These are phyloP conservation scores for Ametastegia equiseti DNA, from an alignment of 2,888 invertebrate species.

Conservation along the genomic window DNA sequence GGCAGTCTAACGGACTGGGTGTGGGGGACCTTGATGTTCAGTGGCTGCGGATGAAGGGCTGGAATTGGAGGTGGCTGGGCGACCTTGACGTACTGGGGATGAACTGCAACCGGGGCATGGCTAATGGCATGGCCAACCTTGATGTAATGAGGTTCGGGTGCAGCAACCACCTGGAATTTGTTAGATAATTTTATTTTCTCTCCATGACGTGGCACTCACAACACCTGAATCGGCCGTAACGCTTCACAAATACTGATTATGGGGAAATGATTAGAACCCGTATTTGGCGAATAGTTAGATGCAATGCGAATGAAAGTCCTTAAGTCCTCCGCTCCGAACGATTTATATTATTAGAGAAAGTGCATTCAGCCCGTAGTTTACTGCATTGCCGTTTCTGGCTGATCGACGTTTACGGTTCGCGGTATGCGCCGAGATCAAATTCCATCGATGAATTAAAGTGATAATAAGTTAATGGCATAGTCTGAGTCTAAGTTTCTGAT, in stretches of 20 bases:
- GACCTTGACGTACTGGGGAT: conserved; percentile 59
- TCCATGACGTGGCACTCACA: neutral
- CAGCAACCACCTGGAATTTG: conserved; percentile 37
- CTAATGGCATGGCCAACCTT: conserved; percentile 31
- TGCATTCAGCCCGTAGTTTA: neutral
- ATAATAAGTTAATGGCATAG: neutral
- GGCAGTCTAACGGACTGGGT: conserved; percentile 65
- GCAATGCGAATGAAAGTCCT: neutral
- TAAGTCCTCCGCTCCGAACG: neutral
- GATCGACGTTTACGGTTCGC: neutral
- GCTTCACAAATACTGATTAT: neutral
- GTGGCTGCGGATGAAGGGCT: conserved; percentile 69
- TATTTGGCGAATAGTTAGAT: neutral
- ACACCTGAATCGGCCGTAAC: neutral
- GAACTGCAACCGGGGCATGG: conserved; percentile 37
- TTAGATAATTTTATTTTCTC: neutral
- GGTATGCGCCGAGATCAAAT: neutral
- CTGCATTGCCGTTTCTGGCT: neutral
- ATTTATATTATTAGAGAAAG: conserved; percentile 21
- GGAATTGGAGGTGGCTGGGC: conserved; percentile 70
- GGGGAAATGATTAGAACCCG: neutral
- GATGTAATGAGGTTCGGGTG: conserved; percentile 34
- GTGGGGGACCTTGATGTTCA: conserved; percentile 68
- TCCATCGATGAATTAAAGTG: neutral
- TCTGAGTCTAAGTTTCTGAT: neutral